Conservation (phyloP, 2,888 invertebrate genomes). For the Morpho deidamia region DNA sequence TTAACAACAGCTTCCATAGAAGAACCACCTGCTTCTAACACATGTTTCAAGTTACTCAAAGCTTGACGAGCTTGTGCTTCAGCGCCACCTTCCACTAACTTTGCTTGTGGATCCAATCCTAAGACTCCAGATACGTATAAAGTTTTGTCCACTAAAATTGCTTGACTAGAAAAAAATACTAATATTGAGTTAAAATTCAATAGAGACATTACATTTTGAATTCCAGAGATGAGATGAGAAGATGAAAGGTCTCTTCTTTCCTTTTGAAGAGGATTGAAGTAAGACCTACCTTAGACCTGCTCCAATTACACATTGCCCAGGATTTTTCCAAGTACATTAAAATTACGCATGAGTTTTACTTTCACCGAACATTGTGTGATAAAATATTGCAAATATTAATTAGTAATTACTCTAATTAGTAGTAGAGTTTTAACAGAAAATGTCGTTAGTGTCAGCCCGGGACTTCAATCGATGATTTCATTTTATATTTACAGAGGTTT, state of each 20-base stretch:
- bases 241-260: background rate
- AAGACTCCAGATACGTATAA: constrained; percentile 92
- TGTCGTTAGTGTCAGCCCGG: no score
- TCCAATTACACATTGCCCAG: no score
- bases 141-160: constrained; percentile 88
- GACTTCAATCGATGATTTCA: background rate
- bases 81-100: constrained; percentile 87
- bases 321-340: no score
- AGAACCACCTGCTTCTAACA: constrained; percentile 86
- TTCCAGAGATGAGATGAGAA: background rate
- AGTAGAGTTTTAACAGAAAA: no score
- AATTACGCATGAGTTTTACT: no score
- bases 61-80: constrained; percentile 86
- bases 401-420: no score
- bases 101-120: constrained; percentile 84
- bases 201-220: no score
- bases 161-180: constrained; percentile 82
- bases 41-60: constrained; percentile 85
- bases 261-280: no score
- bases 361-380: no score
- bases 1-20: constrained; percentile 88
- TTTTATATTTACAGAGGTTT: background rate
- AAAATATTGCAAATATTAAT: no score
- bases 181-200: no score
- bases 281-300: no score